Conservation (phyloP, 2,888 invertebrate species). For the Cheilosia vulpina region DNA sequence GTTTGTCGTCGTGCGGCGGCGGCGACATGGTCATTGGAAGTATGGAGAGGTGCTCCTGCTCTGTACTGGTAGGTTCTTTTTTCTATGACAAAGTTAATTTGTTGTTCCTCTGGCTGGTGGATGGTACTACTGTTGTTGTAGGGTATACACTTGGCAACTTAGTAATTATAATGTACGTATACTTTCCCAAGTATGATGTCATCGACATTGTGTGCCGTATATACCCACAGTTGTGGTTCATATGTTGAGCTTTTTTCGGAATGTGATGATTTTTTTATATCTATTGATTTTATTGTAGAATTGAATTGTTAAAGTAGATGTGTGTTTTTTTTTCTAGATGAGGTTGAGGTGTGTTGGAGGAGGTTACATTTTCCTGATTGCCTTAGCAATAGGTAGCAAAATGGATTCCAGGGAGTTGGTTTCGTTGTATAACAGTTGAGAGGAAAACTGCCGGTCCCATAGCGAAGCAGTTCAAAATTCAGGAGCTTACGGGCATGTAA, state of each 20-base stretch:
- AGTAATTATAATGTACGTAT: slow-evolving; percentile 50
- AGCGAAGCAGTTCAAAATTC: too few species aligned
- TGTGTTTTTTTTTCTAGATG: neutral
- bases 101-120: slow-evolving; percentile 39
- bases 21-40: slow-evolving; percentile 69
- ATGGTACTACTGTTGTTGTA: slow-evolving; percentile 45
- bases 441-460: too few species aligned
- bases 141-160: slow-evolving; percentile 69
- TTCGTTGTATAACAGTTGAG: too few species aligned
- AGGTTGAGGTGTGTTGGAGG: neutral
- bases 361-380: neutral
- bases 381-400: too few species aligned
- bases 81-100: slow-evolving; percentile 63
- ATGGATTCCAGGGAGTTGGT: too few species aligned
- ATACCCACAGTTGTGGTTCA: slow-evolving; percentile 51
- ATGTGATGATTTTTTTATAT: slow-evolving; percentile 30
- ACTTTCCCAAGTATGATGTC: slow-evolving; percentile 69
- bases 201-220: slow-evolving; percentile 60
- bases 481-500: too few species aligned
- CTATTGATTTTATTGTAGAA: slow-evolving; percentile 16
- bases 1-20: slow-evolving; percentile 42
- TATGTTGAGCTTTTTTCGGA: slow-evolving; percentile 63
- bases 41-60: slow-evolving; percentile 30
- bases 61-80: slow-evolving; percentile 40
- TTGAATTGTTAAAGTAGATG: slow-evolving; percentile 8